Conservation (phyloP, 2,888 invertebrate species). For the Ceratothoa steindachneri region DNA sequence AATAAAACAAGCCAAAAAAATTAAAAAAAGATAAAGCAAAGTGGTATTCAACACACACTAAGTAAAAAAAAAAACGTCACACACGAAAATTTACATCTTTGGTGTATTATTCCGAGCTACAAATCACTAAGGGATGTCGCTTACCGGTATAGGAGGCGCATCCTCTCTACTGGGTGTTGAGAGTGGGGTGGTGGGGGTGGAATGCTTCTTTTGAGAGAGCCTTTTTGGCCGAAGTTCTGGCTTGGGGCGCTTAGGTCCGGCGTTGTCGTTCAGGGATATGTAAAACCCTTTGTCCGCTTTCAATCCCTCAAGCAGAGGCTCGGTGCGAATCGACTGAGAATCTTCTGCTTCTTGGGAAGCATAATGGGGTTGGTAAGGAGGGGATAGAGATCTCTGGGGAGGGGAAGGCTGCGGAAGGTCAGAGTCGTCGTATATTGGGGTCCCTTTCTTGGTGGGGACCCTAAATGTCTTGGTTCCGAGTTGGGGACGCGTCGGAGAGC, state of each 20-base stretch:
- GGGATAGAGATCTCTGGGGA: slow-evolving; percentile 36
- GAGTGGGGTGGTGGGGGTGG: slow-evolving; percentile 46
- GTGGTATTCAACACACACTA: no score
- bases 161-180: slow-evolving; percentile 43
- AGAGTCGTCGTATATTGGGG: slow-evolving; percentile 42
- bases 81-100: no score
- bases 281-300: slow-evolving; percentile 72
- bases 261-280: slow-evolving; percentile 85
- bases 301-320: slow-evolving; percentile 50
- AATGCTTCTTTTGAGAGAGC: slow-evolving; percentile 48
- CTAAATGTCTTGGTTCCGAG: slow-evolving; percentile 47
- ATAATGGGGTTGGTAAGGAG: slow-evolving; percentile 43
- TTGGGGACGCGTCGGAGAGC: slow-evolving; percentile 71
- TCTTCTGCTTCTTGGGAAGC: slow-evolving; percentile 29
- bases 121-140: no score
- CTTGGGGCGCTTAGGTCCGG: slow-evolving; percentile 74
- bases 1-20: no score
- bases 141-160: slow-evolving; percentile 43
- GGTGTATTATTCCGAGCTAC: no score
- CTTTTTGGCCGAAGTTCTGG: slow-evolving; percentile 65
- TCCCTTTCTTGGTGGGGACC: slow-evolving; percentile 49
- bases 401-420: slow-evolving; percentile 41
- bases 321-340: slow-evolving; percentile 38
- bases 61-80: no score
- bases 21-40: no score